These are phyloP conservation scores for Climacteris rufus DNA, from an alignment of 2,113 vertebrate genomes.

Conservation along the genomic window DNA sequence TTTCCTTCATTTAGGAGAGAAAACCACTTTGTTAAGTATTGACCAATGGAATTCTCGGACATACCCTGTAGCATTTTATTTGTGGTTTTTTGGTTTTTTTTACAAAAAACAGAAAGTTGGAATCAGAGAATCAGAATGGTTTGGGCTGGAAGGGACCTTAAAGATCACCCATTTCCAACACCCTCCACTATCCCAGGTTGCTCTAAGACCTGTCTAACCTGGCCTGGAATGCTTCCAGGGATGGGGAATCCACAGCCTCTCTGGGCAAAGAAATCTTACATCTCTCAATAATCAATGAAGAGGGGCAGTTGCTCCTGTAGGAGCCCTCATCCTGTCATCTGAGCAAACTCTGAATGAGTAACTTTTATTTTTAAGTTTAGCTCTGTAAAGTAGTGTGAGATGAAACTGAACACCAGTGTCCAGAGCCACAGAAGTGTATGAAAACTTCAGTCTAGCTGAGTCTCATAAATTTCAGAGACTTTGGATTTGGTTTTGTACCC, in stretches of 20 bases:
- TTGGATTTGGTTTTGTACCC: not conserved
- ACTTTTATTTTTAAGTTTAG: not conserved
- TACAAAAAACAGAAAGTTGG: not conserved
- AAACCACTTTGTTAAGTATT: not conserved
- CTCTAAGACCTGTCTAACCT: not conserved
- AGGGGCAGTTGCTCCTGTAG: not conserved
- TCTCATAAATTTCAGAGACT: not conserved
- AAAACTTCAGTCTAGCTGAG: not conserved
- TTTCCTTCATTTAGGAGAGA: not conserved
- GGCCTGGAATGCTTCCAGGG: not conserved
- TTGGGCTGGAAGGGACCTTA: not conserved
- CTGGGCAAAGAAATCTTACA: not conserved
- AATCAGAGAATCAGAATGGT: not conserved
- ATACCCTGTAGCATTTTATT: not conserved
- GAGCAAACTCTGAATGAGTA: not conserved
- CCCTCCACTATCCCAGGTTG: too few species aligned
- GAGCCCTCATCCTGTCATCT: not conserved
- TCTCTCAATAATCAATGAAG: not conserved
- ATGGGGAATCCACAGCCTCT: not conserved
- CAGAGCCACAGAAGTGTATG: not conserved
- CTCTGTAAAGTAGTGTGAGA: not conserved
- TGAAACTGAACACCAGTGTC: not conserved
- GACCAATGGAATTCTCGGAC: not conserved
- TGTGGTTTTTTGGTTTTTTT: not conserved
- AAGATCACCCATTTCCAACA: not conserved